phyloP scores from a whole-genome alignment of 2,888 invertebrate genomes.

The Watsonalla binaria region DNA sequence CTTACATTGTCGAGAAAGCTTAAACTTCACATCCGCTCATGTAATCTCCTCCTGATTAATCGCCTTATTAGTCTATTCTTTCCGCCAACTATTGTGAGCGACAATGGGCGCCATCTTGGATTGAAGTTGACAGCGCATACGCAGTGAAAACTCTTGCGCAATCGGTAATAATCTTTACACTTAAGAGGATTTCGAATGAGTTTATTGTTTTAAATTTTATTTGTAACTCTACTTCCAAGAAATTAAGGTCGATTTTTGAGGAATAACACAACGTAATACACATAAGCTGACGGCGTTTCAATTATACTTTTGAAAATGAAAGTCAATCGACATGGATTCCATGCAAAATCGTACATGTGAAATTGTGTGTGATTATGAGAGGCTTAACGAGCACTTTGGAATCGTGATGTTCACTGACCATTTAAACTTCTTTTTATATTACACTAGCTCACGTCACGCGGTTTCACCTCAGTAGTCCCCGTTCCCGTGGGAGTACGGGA shows the following conservation, averaged over 20 bases:
- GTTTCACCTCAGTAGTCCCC: too few species aligned
- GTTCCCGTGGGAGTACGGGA: too few species aligned
- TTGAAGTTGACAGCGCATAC: constrained; percentile 27
- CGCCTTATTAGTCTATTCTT: constrained; percentile 45
- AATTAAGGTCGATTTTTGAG: not conserved
- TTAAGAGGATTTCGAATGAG: constrained; percentile 15
- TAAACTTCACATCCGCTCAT: constrained; percentile 51
- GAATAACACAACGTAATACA: not conserved
- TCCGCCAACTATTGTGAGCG: constrained; percentile 31
- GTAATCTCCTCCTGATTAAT: constrained; percentile 42
- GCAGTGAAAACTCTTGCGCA: constrained; percentile 55
- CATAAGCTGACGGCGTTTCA: not conserved
- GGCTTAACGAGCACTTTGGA: not conserved
- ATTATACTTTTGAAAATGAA: not conserved
- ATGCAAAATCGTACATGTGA: not conserved
- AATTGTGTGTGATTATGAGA: not conserved
- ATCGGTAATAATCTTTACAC: constrained; percentile 32
- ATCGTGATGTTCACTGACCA: not conserved
- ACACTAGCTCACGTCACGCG: too few species aligned
- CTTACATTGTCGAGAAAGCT: constrained; percentile 24
- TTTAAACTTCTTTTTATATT: not conserved
- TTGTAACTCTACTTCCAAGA: not conserved
- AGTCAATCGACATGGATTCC: not conserved
- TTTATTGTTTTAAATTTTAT: constrained; percentile 4
- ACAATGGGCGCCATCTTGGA: constrained; percentile 29